phyloP scores from a whole-genome alignment of 2,113 vertebrate genomes.

The Hemiscyllium ocellatum region DNA sequence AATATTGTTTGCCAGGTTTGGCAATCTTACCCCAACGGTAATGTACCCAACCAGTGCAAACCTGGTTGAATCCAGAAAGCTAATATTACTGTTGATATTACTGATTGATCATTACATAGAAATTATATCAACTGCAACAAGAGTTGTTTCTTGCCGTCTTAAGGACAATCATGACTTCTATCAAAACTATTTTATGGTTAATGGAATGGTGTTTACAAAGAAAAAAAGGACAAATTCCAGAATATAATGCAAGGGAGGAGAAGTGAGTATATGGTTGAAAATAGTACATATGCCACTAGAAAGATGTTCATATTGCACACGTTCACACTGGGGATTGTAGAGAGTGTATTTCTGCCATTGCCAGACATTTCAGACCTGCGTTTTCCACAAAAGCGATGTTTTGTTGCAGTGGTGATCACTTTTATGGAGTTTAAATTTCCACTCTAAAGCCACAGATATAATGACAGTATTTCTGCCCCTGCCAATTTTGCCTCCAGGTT shows the following conservation, averaged over 20 bases:
- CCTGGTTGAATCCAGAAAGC: neutral
- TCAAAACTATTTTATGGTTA: neutral
- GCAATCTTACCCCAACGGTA: neutral
- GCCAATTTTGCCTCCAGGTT: neutral
- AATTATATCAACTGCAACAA: neutral
- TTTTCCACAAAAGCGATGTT: neutral
- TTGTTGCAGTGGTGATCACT: neutral
- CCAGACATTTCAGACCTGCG: neutral
- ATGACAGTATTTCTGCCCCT: neutral
- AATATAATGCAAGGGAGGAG: neutral
- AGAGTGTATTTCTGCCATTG: neutral
- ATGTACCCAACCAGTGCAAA: neutral
- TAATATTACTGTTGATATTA: neutral
- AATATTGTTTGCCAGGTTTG: neutral
- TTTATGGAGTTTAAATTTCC: neutral
- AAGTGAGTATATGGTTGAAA: neutral
- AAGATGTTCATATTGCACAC: neutral
- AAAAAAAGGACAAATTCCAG: neutral
- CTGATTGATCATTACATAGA: neutral
- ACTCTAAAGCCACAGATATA: neutral
- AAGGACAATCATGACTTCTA: neutral
- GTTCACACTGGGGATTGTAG: neutral
- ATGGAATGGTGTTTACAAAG: neutral
- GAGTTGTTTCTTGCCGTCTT: neutral
- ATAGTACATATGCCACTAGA: neutral